Base-by-base conservation (phyloP, 2,113 vertebrate species). In the Tenebrosternarchus preto region DNA sequence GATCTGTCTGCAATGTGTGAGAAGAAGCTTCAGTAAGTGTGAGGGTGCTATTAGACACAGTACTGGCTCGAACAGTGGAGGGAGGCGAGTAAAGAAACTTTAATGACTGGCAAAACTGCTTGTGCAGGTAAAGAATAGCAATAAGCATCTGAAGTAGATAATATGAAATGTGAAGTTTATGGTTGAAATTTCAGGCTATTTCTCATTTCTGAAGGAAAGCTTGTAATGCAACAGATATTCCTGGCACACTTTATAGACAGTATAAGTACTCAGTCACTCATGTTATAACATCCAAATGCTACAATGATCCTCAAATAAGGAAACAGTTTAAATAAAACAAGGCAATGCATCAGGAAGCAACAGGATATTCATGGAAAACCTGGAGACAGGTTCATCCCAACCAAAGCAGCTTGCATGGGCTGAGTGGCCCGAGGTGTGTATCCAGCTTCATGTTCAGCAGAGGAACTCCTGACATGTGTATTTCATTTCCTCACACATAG, bases 381-480 rank as follows among this genome's bases (percentile, higher is more conserved):
- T n/a, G 31, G 33, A 39, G 19, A 31, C 64, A 22, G 20, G 9
- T 43, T 55, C 75, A 33, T 67, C 61, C 29, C 75, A 55, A 12
- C 24, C 60, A 76, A 66, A 66, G 25, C 46, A 12, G 63, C 64
- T 68, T 56, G 50, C 50, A 68, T 2, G 55, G 55, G 36, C 46
- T 56, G 63, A 20, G 25, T 31, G 39, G 29, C 64, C 50, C 16
- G n/a, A 69, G 63, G 64, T 46, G 12, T 19, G 64, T 15, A 22
- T 68, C 20, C 33, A 70, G 17, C 64, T 33, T 20, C 60, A 24
- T 22, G 53, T 70, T 78, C 53, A 70, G 7, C 4, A 19, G 22
- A 59, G 31, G 59, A 36, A 9, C 31, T 36, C 39, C 16, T 59
- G 57, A 59, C 27, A 53, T 20, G 66, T 78, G 64, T 78, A 76